These are phyloP conservation scores for Oophaga sylvatica DNA, from an alignment of 2,797 vertebrate genomes.

Conservation along the genomic window DNA sequence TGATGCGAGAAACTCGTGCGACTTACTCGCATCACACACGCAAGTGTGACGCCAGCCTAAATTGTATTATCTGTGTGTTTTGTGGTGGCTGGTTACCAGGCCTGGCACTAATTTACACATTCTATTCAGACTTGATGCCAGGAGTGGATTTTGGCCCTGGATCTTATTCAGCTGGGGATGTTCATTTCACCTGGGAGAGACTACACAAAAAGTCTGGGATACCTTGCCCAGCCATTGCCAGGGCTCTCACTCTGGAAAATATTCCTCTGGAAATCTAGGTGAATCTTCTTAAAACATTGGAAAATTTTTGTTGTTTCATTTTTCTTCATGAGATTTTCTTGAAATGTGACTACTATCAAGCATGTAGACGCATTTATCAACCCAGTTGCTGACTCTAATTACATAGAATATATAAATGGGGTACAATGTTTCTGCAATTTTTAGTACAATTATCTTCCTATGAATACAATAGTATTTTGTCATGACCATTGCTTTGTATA, in stretches of 20 bases:
- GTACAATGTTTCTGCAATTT: not conserved
- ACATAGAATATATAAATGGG: not conserved
- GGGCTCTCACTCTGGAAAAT: slow-evolving; percentile 1
- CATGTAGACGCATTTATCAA: not conserved
- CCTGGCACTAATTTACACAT: not conserved
- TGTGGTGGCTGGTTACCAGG: slow-evolving; percentile 7
- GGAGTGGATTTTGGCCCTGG: slow-evolving; percentile 6
- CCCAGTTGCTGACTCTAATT: not conserved
- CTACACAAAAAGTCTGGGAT: not conserved
- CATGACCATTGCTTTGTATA: not conserved
- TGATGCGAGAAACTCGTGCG: too few relatives aligned
- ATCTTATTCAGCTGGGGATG: slow-evolving; percentile 16
- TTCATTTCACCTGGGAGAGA: slow-evolving; percentile 21
- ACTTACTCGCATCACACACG: too few relatives aligned
- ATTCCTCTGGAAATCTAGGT: not conserved
- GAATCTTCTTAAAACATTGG: not conserved
- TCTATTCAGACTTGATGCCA: slow-evolving; percentile 16
- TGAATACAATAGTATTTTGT: not conserved
- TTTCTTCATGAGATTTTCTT: not conserved
- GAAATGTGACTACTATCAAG: slow-evolving; percentile 12
- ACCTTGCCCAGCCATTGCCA: not conserved
- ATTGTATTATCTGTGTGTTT: slow-evolving; percentile 8
- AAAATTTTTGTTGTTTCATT: not conserved
- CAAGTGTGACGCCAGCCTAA: too few relatives aligned
- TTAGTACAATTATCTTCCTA: not conserved